Evolutionary conservation across 2,113 vertebrate genomes (phyloP), one percentile per base, ranked within the genome.

Genomic region (Benthochromis sp.): DNA sequence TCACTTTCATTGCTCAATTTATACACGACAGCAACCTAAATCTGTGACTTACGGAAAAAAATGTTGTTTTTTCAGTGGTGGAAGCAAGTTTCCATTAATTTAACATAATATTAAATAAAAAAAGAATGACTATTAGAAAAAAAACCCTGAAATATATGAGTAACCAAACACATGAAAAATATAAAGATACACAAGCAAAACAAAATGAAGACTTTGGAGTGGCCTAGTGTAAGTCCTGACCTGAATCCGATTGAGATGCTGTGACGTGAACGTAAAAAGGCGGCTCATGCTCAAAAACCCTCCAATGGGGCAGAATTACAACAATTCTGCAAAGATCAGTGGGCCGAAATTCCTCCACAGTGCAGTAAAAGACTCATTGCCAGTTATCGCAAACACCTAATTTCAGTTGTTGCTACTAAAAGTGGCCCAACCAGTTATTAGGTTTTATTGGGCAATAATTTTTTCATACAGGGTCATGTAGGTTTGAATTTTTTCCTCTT

Each of bases 141-240:
- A 12, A 24, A 4, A 0, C 0, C 5, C 2, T n/a, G 17, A 63
- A 34, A 19, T 19, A 55, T 27, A 66, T 38, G 34, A 66, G 10
- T 66, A 66, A n/a, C 34, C 19, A n/a, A 36, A 66, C 31, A 66
- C 19, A n/a, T 38, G 17, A 38, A 36, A 63, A 63, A 63, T 63
- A 63, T 63, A 63, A 63, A 63, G 59, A 63, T 63, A 36, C 34
- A 59, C 55, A 59, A 59, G 55, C 7, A 29, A 29, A 59, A 59
- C 13, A 29, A 59, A 59, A 59, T 9, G 13, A 59, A 59, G 24
- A 29, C 55, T 54, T 54, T 54, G 53, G 52, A 54, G n/a, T 54
- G n/a, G 52, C 52, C 52, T 54, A 54, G 10, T 54, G 5, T 4
- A 54, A 54, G 21, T 54, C n/a, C 52, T 54, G 52, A 54, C 52